Percentiles rank a stretch among this genome's conserved stretches.
Evolutionary conservation across 37 sponge, comb jelly and placozoan species (phyloP).

Genomic region (Hormiphora californensis): DNA sequence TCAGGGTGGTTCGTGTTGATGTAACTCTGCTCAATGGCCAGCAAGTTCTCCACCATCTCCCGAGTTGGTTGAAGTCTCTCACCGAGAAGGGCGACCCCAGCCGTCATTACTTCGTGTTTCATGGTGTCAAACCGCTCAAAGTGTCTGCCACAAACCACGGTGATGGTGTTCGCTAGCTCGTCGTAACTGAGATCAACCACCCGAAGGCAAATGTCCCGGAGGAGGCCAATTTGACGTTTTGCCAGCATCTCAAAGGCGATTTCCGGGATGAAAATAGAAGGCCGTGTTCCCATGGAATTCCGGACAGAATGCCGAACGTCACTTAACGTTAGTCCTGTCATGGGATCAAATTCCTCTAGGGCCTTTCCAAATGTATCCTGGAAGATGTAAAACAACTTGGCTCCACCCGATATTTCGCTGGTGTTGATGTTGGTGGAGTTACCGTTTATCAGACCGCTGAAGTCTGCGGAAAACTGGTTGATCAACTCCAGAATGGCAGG

Average conservation of each 20-base stretch:
- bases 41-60: slow-evolving; percentile 90
- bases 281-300: slow-evolving; percentile 88
- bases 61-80: slow-evolving; percentile 77
- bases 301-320: slow-evolving; percentile 86
- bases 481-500: slow-evolving; percentile 74
- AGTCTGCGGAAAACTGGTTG: slow-evolving; percentile 70
- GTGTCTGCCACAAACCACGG: neutral
- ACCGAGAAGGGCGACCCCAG: slow-evolving; percentile 71
- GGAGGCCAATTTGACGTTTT: slow-evolving; percentile 82
- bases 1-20: slow-evolving; percentile 99
- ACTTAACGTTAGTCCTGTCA: slow-evolving; percentile 68
- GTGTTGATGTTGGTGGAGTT: slow-evolving; percentile 70
- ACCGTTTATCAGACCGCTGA: slow-evolving; percentile 36
- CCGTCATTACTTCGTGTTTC: slow-evolving; percentile 69
- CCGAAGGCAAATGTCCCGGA: slow-evolving; percentile 81
- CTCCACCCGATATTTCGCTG: slow-evolving; percentile 88
- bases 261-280: slow-evolving; percentile 93
- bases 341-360: slow-evolving; percentile 68
- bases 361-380: slow-evolving; percentile 76
- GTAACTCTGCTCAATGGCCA: slow-evolving; percentile 91
- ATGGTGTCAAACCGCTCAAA: slow-evolving; percentile 78
- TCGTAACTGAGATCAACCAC: slow-evolving; percentile 95
- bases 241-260: slow-evolving; percentile 97
- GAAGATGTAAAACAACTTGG: slow-evolving; percentile 91
- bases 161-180: slow-evolving; percentile 86